Percentiles rank a stretch among this genome's conserved stretches.
Conservation (phyloP, 2,888 invertebrate species). For the Acrobasis repandana region DNA sequence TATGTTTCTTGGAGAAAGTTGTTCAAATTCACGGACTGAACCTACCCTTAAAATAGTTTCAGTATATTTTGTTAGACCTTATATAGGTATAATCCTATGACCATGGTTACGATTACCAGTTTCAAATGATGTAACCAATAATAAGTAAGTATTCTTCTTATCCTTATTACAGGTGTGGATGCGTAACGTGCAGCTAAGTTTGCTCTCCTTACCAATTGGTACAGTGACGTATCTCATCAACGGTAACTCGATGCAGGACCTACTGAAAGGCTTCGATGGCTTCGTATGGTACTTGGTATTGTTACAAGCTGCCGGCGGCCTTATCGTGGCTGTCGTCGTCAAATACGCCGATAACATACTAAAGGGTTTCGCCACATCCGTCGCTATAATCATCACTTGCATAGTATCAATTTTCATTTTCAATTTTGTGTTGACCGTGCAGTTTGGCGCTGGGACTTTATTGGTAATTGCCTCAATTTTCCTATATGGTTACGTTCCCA, state of each 20-base stretch:
- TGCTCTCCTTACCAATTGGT: constrained; percentile 95
- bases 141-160: too few relatives aligned
- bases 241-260: constrained; percentile 88
- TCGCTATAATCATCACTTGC: constrained; percentile 98
- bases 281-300: constrained; percentile 95
- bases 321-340: constrained; percentile 98
- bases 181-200: constrained; percentile 97
- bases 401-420: constrained; percentile 96
- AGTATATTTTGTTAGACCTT: too few relatives aligned
- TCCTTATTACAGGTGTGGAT: constrained; percentile 89
- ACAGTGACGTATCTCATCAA: constrained; percentile 89
- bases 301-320: constrained; percentile 96
- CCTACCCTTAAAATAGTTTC: too few relatives aligned
- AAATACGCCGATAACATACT: constrained; percentile 99
- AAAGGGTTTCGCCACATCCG: constrained; percentile 98
- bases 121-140: too few relatives aligned
- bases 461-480: constrained; percentile 97
- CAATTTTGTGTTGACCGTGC: constrained; percentile 92
- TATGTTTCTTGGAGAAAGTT: too few relatives aligned
- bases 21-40: too few relatives aligned
- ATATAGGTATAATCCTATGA: too few relatives aligned
- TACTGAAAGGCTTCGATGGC: constrained; percentile 86
- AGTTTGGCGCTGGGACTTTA: constrained; percentile 92
- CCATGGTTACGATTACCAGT: too few relatives aligned
- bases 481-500: constrained; percentile 93